phyloP scores from a whole-genome alignment of 2,888 invertebrate genomes.

The Cosmia pyralina region DNA sequence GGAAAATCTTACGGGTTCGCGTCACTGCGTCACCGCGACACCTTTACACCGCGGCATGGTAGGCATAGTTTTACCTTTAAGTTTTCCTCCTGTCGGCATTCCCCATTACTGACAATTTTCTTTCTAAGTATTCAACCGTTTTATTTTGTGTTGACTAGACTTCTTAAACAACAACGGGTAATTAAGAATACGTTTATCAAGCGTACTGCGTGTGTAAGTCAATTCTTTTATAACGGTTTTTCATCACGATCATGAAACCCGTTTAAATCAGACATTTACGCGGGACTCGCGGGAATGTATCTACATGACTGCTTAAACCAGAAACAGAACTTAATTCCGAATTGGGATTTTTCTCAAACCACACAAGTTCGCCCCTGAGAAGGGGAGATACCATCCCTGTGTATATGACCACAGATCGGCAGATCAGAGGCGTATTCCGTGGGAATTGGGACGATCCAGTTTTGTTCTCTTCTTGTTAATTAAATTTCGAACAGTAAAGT shows the following conservation, averaged over 20 bases:
- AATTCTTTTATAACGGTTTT: not conserved
- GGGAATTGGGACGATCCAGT: conserved; percentile 80
- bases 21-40: too few species aligned
- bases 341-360: conserved; percentile 54
- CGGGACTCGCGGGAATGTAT: not conserved
- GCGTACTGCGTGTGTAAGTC: not conserved
- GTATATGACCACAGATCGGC: conserved; percentile 83
- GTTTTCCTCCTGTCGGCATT: too few species aligned
- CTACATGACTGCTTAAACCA: conserved; percentile 33
- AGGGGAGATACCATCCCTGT: conserved; percentile 70
- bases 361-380: conserved; percentile 64
- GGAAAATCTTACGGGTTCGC: too few species aligned
- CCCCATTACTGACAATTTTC: too few species aligned
- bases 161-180: not conserved
- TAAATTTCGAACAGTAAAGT: conserved; percentile 74
- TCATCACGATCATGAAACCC: not conserved
- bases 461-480: conserved; percentile 79
- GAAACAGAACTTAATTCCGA: conserved; percentile 42
- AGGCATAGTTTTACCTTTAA: too few species aligned
- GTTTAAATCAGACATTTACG: conserved; percentile 7
- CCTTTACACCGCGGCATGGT: too few species aligned
- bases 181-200: not conserved
- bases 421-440: conserved; percentile 79
- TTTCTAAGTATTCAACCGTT: too few species aligned
- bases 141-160: not conserved